phyloP scores from a whole-genome alignment of 2,888 invertebrate species.

The Pherbina coryleti region DNA sequence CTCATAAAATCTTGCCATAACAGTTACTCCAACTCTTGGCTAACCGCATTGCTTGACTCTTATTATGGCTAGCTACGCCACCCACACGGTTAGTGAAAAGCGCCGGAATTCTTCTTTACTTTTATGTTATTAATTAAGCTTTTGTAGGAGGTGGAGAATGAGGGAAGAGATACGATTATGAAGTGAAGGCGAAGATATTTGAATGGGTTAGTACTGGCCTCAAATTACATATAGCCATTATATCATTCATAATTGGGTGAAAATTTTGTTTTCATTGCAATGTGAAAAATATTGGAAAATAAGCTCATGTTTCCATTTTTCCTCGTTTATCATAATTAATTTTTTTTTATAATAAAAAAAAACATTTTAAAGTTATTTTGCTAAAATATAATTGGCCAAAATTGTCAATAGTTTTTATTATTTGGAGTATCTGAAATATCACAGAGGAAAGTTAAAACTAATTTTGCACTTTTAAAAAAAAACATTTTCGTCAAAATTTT shows the following conservation, averaged over 20 bases:
- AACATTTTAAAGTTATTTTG: no score
- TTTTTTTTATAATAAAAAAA: no score
- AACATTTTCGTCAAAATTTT: no score
- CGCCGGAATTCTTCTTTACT: not conserved
- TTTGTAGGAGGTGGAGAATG: not conserved
- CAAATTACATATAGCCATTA: not conserved
- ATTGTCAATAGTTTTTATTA: no score
- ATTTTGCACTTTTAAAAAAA: no score
- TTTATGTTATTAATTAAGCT: not conserved
- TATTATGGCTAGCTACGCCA: not conserved
- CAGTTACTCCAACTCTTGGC: not conserved
- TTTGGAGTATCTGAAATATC: no score
- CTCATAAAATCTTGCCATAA: constrained; percentile 17
- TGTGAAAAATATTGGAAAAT: not conserved
- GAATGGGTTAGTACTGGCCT: not conserved
- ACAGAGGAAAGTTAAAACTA: no score
- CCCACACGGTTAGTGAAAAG: not conserved
- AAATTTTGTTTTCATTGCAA: not conserved
- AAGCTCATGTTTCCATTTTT: no score
- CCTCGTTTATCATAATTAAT: no score
- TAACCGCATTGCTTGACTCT: not conserved
- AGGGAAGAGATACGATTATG: no score
- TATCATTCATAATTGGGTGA: not conserved
- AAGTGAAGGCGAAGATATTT: not conserved
- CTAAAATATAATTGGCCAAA: no score